Percentiles rank a stretch among this genome's conserved stretches.
These are phyloP conservation scores for Dynastes grantii DNA, from an alignment of 2,888 invertebrate genomes.

Conservation along the genomic window DNA sequence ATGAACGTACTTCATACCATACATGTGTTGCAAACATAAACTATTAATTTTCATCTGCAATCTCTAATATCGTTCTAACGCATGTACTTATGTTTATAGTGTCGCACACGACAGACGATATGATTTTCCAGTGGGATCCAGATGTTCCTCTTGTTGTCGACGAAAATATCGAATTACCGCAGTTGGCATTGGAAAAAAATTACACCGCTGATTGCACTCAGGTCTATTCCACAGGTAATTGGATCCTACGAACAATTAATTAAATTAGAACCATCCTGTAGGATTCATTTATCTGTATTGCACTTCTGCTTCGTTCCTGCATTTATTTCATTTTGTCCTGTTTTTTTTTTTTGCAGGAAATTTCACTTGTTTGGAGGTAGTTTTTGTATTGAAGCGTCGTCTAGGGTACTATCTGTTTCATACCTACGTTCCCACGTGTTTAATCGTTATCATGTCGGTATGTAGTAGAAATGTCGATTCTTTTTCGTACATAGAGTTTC, in stretches of 20 bases:
- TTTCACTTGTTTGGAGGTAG: slow-evolving; percentile 92
- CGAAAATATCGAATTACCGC: slow-evolving; percentile 92
- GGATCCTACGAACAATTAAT: slow-evolving; percentile 12
- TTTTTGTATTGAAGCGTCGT: slow-evolving; percentile 90
- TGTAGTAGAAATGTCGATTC: slow-evolving; percentile 67
- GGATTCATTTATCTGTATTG: not conserved
- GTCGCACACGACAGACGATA: slow-evolving; percentile 94
- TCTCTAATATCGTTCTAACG: slow-evolving; percentile 15
- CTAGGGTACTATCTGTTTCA: slow-evolving; percentile 94
- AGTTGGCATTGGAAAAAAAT: slow-evolving; percentile 88
- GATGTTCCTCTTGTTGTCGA: slow-evolving; percentile 92
- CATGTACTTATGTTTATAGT: slow-evolving; percentile 74
- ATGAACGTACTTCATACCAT: not conserved
- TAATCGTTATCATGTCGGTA: slow-evolving; percentile 95
- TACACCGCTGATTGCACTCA: slow-evolving; percentile 93
- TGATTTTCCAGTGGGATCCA: slow-evolving; percentile 95
- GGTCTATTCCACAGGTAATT: slow-evolving; percentile 88
- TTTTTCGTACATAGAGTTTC: not conserved
- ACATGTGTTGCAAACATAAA: not conserved
- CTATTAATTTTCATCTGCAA: slow-evolving; percentile 11
- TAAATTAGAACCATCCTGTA: not conserved
- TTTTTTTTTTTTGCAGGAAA: slow-evolving; percentile 76
- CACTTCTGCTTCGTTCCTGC: not conserved
- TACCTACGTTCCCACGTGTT: slow-evolving; percentile 93
- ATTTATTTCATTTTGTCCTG: slow-evolving; percentile 6